phyloP scores from a whole-genome alignment of 2,888 invertebrate genomes.

The Leucophenga maculata region DNA sequence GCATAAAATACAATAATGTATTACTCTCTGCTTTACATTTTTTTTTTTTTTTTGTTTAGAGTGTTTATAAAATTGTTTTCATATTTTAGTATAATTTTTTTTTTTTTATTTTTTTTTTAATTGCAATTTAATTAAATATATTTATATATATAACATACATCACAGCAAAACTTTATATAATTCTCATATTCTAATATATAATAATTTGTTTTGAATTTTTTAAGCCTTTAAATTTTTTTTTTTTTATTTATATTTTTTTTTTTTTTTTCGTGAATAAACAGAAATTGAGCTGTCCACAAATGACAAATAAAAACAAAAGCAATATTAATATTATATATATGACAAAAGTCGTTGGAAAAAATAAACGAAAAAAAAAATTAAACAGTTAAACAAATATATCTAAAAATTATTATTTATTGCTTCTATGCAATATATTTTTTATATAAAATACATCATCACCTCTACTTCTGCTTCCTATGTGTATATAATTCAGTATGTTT shows the following conservation, averaged over 20 bases:
- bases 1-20: too few species aligned
- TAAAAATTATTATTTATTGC: conserved; percentile 20
- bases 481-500: conserved; percentile 55
- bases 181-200: conserved; percentile 39
- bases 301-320: conserved; percentile 3
- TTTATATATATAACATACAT: conserved; percentile 71
- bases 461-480: conserved; percentile 44
- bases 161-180: conserved; percentile 71
- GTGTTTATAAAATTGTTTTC: conserved; percentile 4
- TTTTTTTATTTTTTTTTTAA: conserved; percentile 38
- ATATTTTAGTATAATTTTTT: conserved; percentile 22
- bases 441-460: conserved; percentile 38
- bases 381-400: conserved; percentile 29
- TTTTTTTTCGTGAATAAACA: conserved; percentile 22
- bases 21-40: conserved; percentile 35
- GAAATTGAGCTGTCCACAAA: neutral
- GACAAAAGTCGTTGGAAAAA: conserved; percentile 30
- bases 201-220: conserved; percentile 21
- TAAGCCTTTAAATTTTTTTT: conserved; percentile 32
- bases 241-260: conserved; percentile 44
- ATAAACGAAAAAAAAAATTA: conserved; percentile 24
- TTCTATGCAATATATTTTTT: conserved; percentile 50
- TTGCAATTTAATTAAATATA: conserved; percentile 59
- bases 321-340: conserved; percentile 4
- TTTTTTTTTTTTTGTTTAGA: conserved; percentile 28